A percentile compares a stretch with the other conserved stretches of the same genome.
Conservation (phyloP, 2,113 vertebrate species). For the Trachemys scripta region DNA sequence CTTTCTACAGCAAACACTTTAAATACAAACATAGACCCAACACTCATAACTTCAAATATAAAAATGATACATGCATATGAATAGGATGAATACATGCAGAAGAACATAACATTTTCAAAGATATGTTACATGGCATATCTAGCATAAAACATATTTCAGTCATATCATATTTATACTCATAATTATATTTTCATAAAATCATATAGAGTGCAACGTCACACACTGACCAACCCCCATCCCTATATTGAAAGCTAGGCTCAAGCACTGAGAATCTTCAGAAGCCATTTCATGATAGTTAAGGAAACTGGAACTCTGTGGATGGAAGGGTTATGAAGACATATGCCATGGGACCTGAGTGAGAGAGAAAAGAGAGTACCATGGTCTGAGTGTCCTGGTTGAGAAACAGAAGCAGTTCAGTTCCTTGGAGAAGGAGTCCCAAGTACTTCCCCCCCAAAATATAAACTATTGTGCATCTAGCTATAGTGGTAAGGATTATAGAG, state of each 20-base stretch:
- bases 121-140: too few relatives aligned
- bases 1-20: too few relatives aligned
- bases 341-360: not conserved
- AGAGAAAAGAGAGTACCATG: not conserved
- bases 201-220: too few relatives aligned
- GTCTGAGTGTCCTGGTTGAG: not conserved
- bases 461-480: not conserved
- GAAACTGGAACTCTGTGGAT: not conserved
- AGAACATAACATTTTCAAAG: too few relatives aligned
- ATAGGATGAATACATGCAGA: too few relatives aligned
- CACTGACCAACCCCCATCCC: not conserved
- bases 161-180: too few relatives aligned
- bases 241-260: not conserved
- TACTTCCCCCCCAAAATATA: not conserved
- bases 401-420: not conserved
- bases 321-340: not conserved
- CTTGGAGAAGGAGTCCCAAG: not conserved
- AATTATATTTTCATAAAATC: too few relatives aligned
- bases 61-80: too few relatives aligned
- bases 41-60: too few relatives aligned
- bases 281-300: not conserved
- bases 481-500: not conserved
- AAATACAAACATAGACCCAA: too few relatives aligned
- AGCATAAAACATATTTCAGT: too few relatives aligned
- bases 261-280: accelerated